A percentile compares a stretch with the other conserved stretches of the same genome.
These are phyloP conservation scores for Drosophila paramelanica DNA, from an alignment of 2,888 invertebrate genomes.

Conservation along the genomic window DNA sequence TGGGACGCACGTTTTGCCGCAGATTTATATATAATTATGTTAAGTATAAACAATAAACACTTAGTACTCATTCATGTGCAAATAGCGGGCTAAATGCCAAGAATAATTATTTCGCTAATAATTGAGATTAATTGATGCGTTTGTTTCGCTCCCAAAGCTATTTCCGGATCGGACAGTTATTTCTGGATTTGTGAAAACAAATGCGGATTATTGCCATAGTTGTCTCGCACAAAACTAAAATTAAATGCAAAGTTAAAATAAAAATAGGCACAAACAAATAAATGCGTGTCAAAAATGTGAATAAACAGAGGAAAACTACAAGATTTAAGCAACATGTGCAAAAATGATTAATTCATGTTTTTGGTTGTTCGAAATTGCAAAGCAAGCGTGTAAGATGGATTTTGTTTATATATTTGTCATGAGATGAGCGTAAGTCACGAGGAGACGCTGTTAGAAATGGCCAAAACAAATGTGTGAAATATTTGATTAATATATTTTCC, in stretches of 20 bases:
- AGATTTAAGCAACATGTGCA: not conserved
- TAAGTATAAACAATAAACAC: conserved; percentile 17
- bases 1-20: conserved; percentile 16
- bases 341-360: not conserved
- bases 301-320: not conserved
- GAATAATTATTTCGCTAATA: conserved; percentile 23
- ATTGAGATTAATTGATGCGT: conserved; percentile 32
- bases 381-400: not conserved
- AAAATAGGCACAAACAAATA: not conserved
- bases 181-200: conserved; percentile 21
- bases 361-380: not conserved
- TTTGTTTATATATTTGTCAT: not conserved
- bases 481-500: no score
- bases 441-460: no score
- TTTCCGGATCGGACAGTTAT: conserved; percentile 25
- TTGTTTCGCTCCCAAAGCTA: conserved; percentile 8
- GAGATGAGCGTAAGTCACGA: not conserved
- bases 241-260: conserved; percentile 9
- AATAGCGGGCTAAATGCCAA: conserved; percentile 38
- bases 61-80: conserved; percentile 3
- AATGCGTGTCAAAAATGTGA: conserved; percentile 4
- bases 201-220: not conserved
- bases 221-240: conserved; percentile 1
- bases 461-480: no score
- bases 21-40: not conserved